These are phyloP conservation scores for Argopecten irradians DNA, from an alignment of 1,140 invertebrate species.

Conservation along the genomic window DNA sequence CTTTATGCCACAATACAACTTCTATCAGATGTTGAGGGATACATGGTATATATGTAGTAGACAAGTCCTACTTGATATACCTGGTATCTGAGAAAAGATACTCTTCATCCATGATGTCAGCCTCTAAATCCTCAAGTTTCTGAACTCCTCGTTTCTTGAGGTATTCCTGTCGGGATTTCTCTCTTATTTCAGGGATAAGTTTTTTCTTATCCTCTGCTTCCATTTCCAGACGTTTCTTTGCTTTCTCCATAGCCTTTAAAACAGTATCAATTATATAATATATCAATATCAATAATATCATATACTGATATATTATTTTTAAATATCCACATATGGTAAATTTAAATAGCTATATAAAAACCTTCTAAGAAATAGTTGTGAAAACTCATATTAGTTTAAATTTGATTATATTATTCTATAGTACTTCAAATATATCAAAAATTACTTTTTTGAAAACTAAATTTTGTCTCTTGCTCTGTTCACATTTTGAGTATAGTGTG, in stretches of 20 bases:
- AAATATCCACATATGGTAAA: background rate
- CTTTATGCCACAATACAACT: too few species aligned
- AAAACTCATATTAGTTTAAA: too few species aligned
- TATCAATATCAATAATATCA: background rate
- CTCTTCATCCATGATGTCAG: conserved; percentile 97
- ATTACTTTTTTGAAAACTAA: too few species aligned
- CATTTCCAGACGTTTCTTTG: conserved; percentile 92
- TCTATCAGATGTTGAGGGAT: too few species aligned
- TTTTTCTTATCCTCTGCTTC: conserved; percentile 86
- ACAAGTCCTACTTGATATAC: conserved; percentile 85
- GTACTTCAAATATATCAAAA: too few species aligned
- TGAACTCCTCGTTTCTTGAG: conserved; percentile 96
- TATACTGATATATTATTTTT: background rate
- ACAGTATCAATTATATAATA: background rate
- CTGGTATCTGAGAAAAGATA: conserved; percentile 93
- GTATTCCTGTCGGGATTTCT: conserved; percentile 95
- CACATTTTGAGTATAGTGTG: too few species aligned
- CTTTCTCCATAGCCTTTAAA: conserved; percentile 88
- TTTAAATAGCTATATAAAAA: background rate
- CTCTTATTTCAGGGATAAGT: conserved; percentile 90
- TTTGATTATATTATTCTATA: too few species aligned
- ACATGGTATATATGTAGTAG: too few species aligned
- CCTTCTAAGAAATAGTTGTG: too few species aligned
- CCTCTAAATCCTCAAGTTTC: conserved; percentile 96
- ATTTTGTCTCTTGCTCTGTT: too few species aligned